Percentiles rank a stretch among this genome's conserved stretches.
phyloP scores from a whole-genome alignment of 2,113 vertebrate genomes.

The Spea bombifrons region DNA sequence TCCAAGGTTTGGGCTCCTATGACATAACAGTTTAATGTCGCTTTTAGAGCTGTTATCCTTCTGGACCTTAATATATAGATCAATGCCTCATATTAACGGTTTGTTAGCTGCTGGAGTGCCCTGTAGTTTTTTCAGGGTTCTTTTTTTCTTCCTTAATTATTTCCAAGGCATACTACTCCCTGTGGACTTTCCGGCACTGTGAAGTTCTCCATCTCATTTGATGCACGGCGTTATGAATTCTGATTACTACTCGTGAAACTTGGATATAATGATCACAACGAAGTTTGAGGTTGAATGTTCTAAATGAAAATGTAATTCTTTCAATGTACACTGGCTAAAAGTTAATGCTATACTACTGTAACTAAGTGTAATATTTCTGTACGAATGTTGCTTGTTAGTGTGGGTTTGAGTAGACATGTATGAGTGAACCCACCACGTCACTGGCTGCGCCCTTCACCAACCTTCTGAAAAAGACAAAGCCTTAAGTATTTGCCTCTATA shows the following conservation, averaged over 20 bases:
- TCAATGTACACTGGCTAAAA: conserved; percentile 97
- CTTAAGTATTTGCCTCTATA: conserved; percentile 93
- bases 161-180: conserved; percentile 54
- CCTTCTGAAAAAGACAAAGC: conserved; percentile 74
- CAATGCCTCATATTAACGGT: conserved; percentile 39
- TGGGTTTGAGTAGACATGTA: conserved; percentile 74
- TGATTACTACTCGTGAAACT: conserved; percentile 54
- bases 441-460: conserved; percentile 76
- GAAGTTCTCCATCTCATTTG: not conserved
- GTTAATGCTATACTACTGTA: conserved; percentile 93
- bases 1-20: no score
- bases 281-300: conserved; percentile 75
- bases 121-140: conserved; percentile 36
- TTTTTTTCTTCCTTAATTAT: conserved; percentile 45
- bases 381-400: conserved; percentile 76
- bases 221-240: no score
- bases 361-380: conserved; percentile 85
- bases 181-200: not conserved
- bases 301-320: conserved; percentile 87
- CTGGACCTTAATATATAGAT: no score
- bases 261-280: conserved; percentile 90
- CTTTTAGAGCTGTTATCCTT: no score
- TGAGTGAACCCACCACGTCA: conserved; percentile 75
- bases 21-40: no score
- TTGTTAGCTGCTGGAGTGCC: conserved; percentile 43